Conservation (phyloP, 2,888 invertebrate species). For the Iselma pallidipennis region DNA sequence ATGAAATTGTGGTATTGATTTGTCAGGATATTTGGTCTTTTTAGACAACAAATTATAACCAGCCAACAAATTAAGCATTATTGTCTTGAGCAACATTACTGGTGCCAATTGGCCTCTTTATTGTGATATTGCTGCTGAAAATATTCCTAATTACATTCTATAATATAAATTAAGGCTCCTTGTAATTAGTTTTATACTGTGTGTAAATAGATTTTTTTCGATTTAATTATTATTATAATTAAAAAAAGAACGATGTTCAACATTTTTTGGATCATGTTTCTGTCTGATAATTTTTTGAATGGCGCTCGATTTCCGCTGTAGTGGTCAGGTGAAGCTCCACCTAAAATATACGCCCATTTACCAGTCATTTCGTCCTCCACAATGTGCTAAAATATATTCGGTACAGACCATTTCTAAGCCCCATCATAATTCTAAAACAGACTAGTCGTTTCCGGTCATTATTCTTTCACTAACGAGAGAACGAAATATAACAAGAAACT, state of each 20-base stretch:
- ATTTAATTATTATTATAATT: no score
- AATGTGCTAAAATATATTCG: slow-evolving; percentile 24
- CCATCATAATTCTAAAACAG: slow-evolving; percentile 19
- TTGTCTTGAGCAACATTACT: no score
- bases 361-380: neutral
- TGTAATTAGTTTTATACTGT: no score
- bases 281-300: neutral
- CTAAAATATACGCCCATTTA: neutral
- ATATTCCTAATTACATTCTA: no score
- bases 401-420: slow-evolving; percentile 7
- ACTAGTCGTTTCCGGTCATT: slow-evolving; percentile 26
- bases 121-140: no score
- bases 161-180: no score
- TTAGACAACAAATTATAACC: no score
- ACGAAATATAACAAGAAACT: slow-evolving; percentile 18
- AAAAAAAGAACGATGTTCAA: neutral
- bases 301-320: neutral
- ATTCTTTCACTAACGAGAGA: slow-evolving; percentile 21
- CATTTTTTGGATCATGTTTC: neutral
- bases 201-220: no score
- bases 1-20: neutral
- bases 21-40: neutral
- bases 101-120: no score
- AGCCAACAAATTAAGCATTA: no score
- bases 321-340: neutral